These are phyloP conservation scores for Drosophila subsilvestris DNA, from an alignment of 2,888 invertebrate species.

Conservation along the genomic window DNA sequence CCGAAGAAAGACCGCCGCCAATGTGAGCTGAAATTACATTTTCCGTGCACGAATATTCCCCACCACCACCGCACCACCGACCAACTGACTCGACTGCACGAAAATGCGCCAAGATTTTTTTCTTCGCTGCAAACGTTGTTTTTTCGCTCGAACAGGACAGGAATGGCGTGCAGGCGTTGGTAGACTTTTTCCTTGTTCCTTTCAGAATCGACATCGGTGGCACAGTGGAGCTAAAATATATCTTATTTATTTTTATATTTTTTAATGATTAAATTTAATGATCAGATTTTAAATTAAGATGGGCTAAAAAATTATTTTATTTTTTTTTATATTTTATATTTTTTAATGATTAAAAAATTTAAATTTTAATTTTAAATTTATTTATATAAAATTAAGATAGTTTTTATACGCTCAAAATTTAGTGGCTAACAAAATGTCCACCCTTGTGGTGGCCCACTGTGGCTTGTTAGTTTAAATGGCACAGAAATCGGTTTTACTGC, in stretches of 20 bases:
- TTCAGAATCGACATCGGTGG: conserved; percentile 20
- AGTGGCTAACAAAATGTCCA: background rate
- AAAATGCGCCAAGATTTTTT: conserved; percentile 68
- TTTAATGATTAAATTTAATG: no score
- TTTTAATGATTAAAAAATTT: no score
- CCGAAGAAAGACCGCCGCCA: conserved; percentile 11
- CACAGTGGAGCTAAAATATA: background rate
- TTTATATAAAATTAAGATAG: no score
- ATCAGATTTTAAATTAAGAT: no score
- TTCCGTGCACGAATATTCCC: conserved; percentile 72
- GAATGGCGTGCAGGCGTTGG: conserved; percentile 21
- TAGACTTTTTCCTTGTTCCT: conserved; percentile 45
- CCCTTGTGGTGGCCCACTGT: conserved; percentile 52
- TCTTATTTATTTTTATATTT: no score
- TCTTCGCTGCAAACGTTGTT: conserved; percentile 48
- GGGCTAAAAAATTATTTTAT: background rate
- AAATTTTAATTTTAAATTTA: no score
- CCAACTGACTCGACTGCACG: conserved; percentile 50
- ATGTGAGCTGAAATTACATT: conserved; percentile 76
- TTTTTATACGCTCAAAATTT: background rate
- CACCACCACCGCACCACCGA: conserved; percentile 51
- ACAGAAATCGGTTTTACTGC: conserved; percentile 72
- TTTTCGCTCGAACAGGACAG: conserved; percentile 36
- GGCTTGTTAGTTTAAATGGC: conserved; percentile 61
- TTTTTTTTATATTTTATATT: no score